These are phyloP conservation scores for Terebella lapidaria DNA, from an alignment of 2,888 invertebrate species.

Conservation along the genomic window DNA sequence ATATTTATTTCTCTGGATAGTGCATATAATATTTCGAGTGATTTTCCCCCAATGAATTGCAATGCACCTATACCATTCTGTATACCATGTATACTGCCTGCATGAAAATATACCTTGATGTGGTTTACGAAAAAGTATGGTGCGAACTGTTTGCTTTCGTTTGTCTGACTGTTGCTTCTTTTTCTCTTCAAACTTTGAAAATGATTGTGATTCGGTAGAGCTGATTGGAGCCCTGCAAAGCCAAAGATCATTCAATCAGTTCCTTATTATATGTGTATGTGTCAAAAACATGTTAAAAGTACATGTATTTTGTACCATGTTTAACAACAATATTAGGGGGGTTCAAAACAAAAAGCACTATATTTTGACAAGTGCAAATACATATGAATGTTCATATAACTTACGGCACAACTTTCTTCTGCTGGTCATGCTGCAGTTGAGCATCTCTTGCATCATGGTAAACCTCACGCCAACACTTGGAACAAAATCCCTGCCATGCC, in stretches of 20 bases:
- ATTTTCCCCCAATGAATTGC: background rate
- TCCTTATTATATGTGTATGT: slow-evolving; percentile 2
- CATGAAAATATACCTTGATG: background rate
- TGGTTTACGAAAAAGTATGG: slow-evolving; percentile 69
- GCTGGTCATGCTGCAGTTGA: slow-evolving; percentile 29
- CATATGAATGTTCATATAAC: too few relatives aligned
- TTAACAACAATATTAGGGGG: too few relatives aligned
- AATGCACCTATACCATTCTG: too few relatives aligned
- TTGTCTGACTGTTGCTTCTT: slow-evolving; percentile 75
- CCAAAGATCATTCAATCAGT: background rate
- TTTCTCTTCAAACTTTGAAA: slow-evolving; percentile 82
- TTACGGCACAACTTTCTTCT: slow-evolving; percentile 9
- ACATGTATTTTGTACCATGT: too few relatives aligned
- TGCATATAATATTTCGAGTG: background rate
- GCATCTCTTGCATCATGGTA: slow-evolving; percentile 48
- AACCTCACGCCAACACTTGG: slow-evolving; percentile 83
- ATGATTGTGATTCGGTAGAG: slow-evolving; percentile 46
- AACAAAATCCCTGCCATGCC: slow-evolving; percentile 96
- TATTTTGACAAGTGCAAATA: too few relatives aligned
- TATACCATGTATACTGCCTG: too few relatives aligned
- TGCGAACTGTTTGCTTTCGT: slow-evolving; percentile 70
- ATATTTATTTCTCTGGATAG: background rate
- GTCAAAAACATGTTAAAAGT: background rate
- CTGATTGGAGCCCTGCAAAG: background rate
- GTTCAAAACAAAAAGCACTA: too few relatives aligned